Evolutionary conservation across 2,888 invertebrate genomes (phyloP).

Genomic region (Tetheella fluctuosa): DNA sequence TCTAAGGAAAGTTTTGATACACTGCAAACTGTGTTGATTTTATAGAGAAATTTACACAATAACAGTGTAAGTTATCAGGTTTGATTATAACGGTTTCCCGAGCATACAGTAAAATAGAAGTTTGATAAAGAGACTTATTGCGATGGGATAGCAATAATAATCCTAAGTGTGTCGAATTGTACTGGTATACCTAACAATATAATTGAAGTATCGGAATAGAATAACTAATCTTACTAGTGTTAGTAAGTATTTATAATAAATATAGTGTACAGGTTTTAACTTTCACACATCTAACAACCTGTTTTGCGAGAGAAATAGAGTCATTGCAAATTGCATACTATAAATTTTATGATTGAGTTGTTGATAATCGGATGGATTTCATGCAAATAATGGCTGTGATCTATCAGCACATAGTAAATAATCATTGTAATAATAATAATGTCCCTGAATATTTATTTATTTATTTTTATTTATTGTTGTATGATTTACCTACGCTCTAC

Average conservation of each 20-base stretch:
- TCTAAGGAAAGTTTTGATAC: not conserved
- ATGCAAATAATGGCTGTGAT: not conserved
- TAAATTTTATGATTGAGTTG: not conserved
- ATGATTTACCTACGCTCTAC: no score
- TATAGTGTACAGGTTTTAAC: not conserved
- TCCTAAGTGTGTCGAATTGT: not conserved
- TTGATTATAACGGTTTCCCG: not conserved
- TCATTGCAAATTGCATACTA: not conserved
- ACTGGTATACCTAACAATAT: not conserved
- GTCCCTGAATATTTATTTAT: no score
- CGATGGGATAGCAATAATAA: conserved; percentile 5
- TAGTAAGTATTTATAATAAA: not conserved
- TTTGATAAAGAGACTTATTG: not conserved
- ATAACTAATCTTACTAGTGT: not conserved
- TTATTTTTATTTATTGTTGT: no score
- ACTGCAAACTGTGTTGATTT: not conserved
- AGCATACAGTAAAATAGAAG: not conserved
- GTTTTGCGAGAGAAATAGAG: conserved; percentile 4
- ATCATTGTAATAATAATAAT: no score
- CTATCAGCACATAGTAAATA: no score
- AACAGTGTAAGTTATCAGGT: conserved; percentile 2
- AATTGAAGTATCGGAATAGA: not conserved
- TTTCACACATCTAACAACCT: not conserved
- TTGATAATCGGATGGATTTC: not conserved
- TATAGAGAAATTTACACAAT: not conserved